These are phyloP conservation scores for Exephanes ischioxanthus DNA, from an alignment of 2,888 invertebrate genomes.

Conservation along the genomic window DNA sequence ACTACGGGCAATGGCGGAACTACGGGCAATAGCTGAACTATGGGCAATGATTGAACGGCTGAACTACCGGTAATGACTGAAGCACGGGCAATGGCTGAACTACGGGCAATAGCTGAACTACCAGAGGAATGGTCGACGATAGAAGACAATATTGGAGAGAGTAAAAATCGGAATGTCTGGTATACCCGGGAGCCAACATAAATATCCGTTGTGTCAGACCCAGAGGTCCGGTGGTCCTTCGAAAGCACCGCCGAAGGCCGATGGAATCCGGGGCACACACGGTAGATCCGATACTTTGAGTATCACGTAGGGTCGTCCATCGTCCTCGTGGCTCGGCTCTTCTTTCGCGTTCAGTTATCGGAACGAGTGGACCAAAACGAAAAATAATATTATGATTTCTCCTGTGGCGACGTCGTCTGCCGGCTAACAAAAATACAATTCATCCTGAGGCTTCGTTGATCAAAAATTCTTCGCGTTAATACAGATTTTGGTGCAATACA, in stretches of 20 bases:
- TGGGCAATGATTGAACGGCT: too few species aligned
- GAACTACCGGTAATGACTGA: background rate
- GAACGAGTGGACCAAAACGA: background rate
- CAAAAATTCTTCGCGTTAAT: background rate
- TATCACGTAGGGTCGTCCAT: slow-evolving; percentile 49
- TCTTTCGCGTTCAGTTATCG: slow-evolving; percentile 35
- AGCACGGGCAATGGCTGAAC: background rate
- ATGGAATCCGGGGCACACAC: slow-evolving; percentile 44
- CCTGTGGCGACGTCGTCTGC: background rate
- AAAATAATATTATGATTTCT: slow-evolving; percentile 20
- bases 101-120: background rate
- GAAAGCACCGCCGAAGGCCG: slow-evolving; percentile 47
- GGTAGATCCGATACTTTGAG: slow-evolving; percentile 48
- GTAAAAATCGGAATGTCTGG: slow-evolving; percentile 48
- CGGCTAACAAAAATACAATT: slow-evolving; percentile 6
- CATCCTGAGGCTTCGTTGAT: background rate
- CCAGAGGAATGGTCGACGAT: slow-evolving; percentile 18
- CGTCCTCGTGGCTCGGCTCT: slow-evolving; percentile 41
- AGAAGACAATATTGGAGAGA: slow-evolving; percentile 16
- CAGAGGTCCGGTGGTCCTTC: slow-evolving; percentile 56
- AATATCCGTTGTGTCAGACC: slow-evolving; percentile 67
- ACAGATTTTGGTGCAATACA: too few species aligned
- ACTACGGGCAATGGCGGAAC: too few species aligned
- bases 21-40: too few species aligned
- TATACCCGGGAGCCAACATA: slow-evolving; percentile 60